Conservation (phyloP, 1,140 invertebrate species). For the Chironomus tepperi region DNA sequence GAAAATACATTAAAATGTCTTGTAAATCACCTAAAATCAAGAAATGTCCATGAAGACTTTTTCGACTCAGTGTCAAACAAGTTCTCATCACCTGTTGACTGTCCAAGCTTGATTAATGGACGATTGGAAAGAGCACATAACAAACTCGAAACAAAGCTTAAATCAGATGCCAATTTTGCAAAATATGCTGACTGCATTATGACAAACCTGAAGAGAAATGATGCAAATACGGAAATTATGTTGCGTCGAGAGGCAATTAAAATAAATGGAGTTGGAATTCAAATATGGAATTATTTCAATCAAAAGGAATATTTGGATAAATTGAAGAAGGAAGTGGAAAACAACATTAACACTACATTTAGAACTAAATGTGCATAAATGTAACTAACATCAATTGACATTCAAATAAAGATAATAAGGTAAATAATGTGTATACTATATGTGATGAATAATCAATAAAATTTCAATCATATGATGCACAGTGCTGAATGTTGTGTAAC, state of each 20-base stretch:
- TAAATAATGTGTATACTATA: no score
- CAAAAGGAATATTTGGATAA: slow-evolving; percentile 7
- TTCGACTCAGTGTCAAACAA: not conserved
- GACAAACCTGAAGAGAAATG: not conserved
- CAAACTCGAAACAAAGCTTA: not conserved
- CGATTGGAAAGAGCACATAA: not conserved
- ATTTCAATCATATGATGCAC: no score
- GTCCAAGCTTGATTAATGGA: not conserved
- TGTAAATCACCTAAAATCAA: not conserved
- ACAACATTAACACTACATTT: not conserved
- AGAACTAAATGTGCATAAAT: no score
- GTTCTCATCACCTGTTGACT: not conserved
- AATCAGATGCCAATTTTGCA: not conserved
- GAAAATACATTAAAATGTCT: not conserved
- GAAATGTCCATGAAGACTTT: not conserved
- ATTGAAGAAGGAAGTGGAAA: not conserved
- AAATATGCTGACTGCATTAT: not conserved
- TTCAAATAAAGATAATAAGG: no score
- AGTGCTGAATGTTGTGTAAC: no score
- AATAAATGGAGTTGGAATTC: not conserved
- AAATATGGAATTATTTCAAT: slow-evolving; percentile 5
- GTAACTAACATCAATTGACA: no score
- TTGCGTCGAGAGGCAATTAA: not conserved
- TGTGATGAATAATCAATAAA: no score
- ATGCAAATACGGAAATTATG: not conserved